Evolutionary conservation across 2,797 vertebrate genomes (phyloP), one percentile per base, ranked within the genome.

Genomic region (Neoniphon sammara): DNA sequence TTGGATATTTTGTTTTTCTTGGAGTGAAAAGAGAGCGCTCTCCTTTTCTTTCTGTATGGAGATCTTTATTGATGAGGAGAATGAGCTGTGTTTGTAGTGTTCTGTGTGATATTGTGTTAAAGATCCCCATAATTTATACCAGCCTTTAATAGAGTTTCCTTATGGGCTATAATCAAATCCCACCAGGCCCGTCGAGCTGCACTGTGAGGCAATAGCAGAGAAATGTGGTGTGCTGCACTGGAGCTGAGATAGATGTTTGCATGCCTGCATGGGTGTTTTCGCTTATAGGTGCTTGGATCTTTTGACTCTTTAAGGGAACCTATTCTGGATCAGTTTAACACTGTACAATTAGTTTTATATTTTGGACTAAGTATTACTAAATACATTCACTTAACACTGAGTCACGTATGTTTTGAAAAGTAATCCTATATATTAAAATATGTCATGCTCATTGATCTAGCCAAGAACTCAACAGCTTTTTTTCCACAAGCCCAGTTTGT

Each of bases 401-500:
- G 50, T 78, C 52, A 75, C 42, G 56, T 67, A 68, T 88, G 86
- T 81, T 85, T 73, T 70, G 56, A 89, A 80, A 86, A 73, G 80
- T 83, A 81, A 88, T 87, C 81, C 66, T 77, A 82, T 81, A 80
- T 85, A 82, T 85, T 83, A 74, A 87, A 88, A 67, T 54, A 81
- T 79, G 83, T 85, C 77, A 83, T 80, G 83, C 73, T 82, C 62
- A 82, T 84, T 88, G 85, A 89, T 91, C 77, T 85, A 55, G 68
- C 81, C 80, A 70, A 86, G 77, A 83, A 74, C 87, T 85, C 72
- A 73, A 71, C 55, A 78, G 66, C 70, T 80, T 84, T 72, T 64
- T 91, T 91, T 90, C 85, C 82, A 88, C 69, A 66, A 62, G 69
- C 79, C 78, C 83, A 75, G 77, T 90, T 85, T 89, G 88, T 92